Evolutionary conservation across 2,888 invertebrate species (phyloP).

Genomic region (Hydropsyche betteni): DNA sequence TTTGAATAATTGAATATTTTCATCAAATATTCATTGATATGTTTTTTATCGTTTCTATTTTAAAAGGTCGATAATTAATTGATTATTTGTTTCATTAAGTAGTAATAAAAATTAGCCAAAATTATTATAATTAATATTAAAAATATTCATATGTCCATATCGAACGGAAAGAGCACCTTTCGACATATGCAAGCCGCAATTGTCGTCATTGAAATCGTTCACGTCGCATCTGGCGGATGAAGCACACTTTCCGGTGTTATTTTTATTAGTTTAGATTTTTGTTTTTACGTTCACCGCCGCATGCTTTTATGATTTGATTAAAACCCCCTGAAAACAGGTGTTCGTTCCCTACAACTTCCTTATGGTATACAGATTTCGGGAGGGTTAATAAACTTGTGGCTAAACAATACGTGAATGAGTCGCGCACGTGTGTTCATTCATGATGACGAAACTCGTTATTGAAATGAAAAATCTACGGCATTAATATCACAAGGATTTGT

Average conservation of each 20-base stretch:
- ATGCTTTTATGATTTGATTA: conserved; percentile 47
- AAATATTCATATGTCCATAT: too few species aligned
- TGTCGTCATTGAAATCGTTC: conserved; percentile 28
- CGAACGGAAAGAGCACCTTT: conserved; percentile 1
- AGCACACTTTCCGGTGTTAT: conserved; percentile 35
- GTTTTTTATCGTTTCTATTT: too few species aligned
- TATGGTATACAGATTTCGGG: conserved; percentile 20
- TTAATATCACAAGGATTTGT: too few species aligned
- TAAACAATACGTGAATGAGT: too few species aligned
- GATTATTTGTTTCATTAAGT: too few species aligned
- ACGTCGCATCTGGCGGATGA: conserved; percentile 43
- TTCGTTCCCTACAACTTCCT: conserved; percentile 34
- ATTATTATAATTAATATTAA: too few species aligned
- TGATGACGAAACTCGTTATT: too few species aligned
- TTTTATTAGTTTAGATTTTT: conserved; percentile 32
- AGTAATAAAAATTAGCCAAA: too few species aligned
- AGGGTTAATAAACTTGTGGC: conserved; percentile 18
- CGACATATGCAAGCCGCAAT: neutral
- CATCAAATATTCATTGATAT: neutral
- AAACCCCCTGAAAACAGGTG: conserved; percentile 47
- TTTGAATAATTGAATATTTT: neutral
- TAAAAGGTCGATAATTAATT: too few species aligned
- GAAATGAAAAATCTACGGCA: too few species aligned
- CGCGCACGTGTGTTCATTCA: too few species aligned
- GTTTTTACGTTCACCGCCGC: conserved; percentile 28